phyloP scores from a whole-genome alignment of 2,797 vertebrate species.

The Dendrocincla tyrannina region DNA sequence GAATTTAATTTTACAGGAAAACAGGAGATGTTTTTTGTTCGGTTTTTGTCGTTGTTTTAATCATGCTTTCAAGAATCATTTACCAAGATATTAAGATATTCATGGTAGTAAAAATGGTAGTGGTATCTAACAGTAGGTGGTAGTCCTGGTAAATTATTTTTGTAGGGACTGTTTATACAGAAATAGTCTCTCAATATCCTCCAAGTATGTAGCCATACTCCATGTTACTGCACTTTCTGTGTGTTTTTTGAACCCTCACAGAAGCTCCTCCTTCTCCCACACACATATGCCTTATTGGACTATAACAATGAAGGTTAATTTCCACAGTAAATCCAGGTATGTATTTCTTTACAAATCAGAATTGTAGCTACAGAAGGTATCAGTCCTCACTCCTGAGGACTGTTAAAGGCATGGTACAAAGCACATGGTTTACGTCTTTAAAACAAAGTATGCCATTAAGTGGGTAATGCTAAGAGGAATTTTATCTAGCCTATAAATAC shows the following conservation, averaged over 20 bases:
- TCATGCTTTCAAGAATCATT: background rate
- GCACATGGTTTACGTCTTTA: constrained; percentile 47
- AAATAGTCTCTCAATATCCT: background rate
- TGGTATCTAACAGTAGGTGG: background rate
- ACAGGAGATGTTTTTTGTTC: background rate
- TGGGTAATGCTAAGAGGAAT: constrained; percentile 46
- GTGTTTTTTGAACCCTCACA: background rate
- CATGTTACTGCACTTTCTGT: background rate
- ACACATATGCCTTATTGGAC: background rate
- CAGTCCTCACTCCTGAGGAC: constrained; percentile 32
- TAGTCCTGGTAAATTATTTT: background rate
- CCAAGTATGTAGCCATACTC: background rate
- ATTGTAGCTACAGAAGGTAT: background rate
- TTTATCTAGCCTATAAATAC: constrained; percentile 75
- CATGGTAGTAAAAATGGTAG: background rate
- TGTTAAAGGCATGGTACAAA: constrained; percentile 26
- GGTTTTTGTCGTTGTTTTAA: background rate
- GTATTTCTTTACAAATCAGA: constrained; percentile 47
- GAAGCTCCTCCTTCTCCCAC: background rate
- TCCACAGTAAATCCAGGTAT: background rate
- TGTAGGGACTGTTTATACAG: background rate
- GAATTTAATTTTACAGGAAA: background rate
- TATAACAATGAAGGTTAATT: background rate
- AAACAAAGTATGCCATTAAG: constrained; percentile 62
- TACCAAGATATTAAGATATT: background rate